Base-by-base conservation (phyloP, 2,797 vertebrate genomes). In the Meda fulgida region DNA sequence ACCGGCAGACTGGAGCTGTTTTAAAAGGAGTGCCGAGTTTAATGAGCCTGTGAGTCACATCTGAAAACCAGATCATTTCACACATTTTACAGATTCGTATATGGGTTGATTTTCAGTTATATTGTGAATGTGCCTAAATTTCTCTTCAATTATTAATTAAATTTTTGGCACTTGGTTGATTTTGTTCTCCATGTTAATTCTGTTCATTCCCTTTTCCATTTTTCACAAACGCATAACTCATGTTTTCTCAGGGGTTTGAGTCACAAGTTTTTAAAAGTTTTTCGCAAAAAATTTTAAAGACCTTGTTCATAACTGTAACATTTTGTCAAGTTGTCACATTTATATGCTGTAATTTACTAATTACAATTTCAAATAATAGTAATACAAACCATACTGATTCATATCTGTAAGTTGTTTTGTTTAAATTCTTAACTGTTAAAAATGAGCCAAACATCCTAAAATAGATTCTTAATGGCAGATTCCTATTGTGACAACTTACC, bases 161-260 rank as follows among this genome's bases (percentile, higher is more conserved):
- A 51, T 83, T 31, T 69, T 80, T 69, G 31, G 16, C 58, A 51
- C 69, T 82, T 31, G 69, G 31, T n/a, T 80, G 16, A 81, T 81
- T 72, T 43, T 63, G 38, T 10, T 72, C 53, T 81, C 26, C 9
- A 40, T 81, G n/a, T 72, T 83, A 75, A 26, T 73, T 72, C 21
- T 1, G 4, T 18, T 26, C n/a, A 55, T 55, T 73, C 29, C 38
- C 21, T 75, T 75, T n/a, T 65, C 10, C 4, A 3, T 13, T 60
- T 29, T 58, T 65, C 60, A 29, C 6, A 31, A 31, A 65, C 6
- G 6, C 26, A 29, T 29, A 63, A 31, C 60, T 65, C 26, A 14
- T 58, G 10, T 26, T 60, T 13, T 29, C 60, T 63, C 26, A 63
- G 26, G n/a, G 60, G 23, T 63, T 29, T 16, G 58, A 6, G 5